Conservation (phyloP, 2,113 vertebrate species). For the Crotalus helleri region DNA sequence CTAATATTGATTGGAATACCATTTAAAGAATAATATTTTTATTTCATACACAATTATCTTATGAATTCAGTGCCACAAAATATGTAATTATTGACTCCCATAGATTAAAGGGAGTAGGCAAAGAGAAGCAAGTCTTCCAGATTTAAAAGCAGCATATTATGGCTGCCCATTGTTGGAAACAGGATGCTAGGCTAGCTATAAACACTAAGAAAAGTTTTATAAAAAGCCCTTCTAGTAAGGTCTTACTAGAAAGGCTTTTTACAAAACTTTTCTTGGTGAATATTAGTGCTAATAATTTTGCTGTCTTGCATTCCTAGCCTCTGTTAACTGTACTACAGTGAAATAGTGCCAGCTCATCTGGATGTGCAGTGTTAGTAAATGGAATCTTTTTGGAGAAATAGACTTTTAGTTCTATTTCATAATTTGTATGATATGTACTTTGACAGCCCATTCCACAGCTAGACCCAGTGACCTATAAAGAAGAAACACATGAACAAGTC, state of each 20-base stretch:
- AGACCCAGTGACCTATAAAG: constrained; percentile 73
- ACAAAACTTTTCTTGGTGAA: neutral
- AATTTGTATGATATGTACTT: constrained; percentile 22
- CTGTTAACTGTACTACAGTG: neutral
- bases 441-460: constrained; percentile 80
- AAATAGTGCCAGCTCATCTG: neutral
- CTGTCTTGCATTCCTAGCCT: neutral
- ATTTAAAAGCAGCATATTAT: neutral
- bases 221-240: neutral
- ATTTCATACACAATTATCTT: neutral
- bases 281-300: neutral
- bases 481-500: constrained; percentile 88
- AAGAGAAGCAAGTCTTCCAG: neutral
- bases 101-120: neutral
- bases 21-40: neutral
- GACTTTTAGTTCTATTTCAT: neutral
- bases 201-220: neutral
- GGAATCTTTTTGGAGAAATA: neutral
- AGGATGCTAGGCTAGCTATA: neutral
- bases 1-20: neutral
- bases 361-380: neutral
- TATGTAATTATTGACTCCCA: neutral
- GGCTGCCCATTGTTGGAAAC: neutral
- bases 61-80: neutral
- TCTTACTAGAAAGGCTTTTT: neutral